Evolutionary conservation across 2,888 invertebrate genomes (phyloP).

Genomic region (Stomorhina lunata): DNA sequence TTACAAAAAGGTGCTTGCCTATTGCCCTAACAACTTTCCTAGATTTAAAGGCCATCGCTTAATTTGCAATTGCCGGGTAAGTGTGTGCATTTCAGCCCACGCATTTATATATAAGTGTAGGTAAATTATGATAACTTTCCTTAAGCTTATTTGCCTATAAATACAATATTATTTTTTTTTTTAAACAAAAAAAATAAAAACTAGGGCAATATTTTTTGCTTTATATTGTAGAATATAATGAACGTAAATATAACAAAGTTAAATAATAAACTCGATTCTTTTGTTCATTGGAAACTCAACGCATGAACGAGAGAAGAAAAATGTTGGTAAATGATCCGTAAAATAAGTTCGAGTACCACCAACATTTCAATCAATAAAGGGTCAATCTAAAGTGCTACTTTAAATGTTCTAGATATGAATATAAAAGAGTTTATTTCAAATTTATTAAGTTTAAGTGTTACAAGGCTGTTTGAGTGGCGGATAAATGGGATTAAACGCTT

Average conservation of each 20-base stretch:
- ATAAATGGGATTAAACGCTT: neutral
- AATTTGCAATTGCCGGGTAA: too few relatives aligned
- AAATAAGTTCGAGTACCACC: neutral
- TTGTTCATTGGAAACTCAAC: neutral
- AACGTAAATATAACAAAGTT: conserved; percentile 32
- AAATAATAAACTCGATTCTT: conserved; percentile 34
- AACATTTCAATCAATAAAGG: conserved; percentile 37
- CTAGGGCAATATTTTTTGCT: conserved; percentile 26
- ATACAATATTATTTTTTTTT: neutral
- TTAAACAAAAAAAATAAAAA: conserved; percentile 26
- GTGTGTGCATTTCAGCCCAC: too few relatives aligned
- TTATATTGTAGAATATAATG: too few relatives aligned
- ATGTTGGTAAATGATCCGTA: conserved; percentile 10
- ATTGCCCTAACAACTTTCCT: too few relatives aligned
- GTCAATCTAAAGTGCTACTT: conserved; percentile 39
- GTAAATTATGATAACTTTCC: conserved; percentile 2
- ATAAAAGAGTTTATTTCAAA: neutral
- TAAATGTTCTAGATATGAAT: conserved; percentile 16
- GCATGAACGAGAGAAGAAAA: neutral
- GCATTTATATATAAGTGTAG: neutral
- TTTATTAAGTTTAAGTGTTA: conserved; percentile 27
- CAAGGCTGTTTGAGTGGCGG: conserved; percentile 31
- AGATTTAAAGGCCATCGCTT: too few relatives aligned
- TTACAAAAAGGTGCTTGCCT: too few relatives aligned
- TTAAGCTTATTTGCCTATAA: conserved; percentile 5